Conservation (phyloP, 2,888 invertebrate genomes). For the Trichopria drosophilae region DNA sequence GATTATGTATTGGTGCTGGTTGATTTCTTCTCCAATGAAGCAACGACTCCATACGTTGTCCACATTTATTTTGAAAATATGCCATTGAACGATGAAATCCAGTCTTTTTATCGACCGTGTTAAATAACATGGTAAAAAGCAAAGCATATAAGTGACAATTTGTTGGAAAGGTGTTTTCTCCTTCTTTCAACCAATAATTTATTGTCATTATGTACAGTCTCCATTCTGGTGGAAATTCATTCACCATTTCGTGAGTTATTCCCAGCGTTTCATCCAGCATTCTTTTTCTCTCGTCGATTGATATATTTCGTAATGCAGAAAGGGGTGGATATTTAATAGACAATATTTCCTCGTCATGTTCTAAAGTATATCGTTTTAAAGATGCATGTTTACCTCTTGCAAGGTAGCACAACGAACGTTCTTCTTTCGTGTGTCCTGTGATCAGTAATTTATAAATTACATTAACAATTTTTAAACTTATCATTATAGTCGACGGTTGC, state of each 20-base stretch:
- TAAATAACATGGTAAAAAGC: slow-evolving; percentile 64
- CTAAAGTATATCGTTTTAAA: slow-evolving; percentile 37
- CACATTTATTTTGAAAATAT: slow-evolving; percentile 60
- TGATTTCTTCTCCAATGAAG: not conserved
- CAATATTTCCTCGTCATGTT: slow-evolving; percentile 29
- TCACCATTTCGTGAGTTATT: slow-evolving; percentile 53
- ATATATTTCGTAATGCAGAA: slow-evolving; percentile 44
- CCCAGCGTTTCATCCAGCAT: slow-evolving; percentile 62
- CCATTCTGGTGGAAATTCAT: slow-evolving; percentile 63
- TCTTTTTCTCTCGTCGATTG: slow-evolving; percentile 40
- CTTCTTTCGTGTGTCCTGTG: slow-evolving; percentile 26
- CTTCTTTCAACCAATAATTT: slow-evolving; percentile 64
- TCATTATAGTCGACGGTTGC: slow-evolving; percentile 64
- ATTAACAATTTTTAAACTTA: slow-evolving; percentile 66
- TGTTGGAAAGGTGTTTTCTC: slow-evolving; percentile 55
- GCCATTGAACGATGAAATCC: slow-evolving; percentile 62
- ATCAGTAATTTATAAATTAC: slow-evolving; percentile 62
- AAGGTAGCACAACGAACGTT: slow-evolving; percentile 45
- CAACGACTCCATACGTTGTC: slow-evolving; percentile 44
- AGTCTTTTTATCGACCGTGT: slow-evolving; percentile 64
- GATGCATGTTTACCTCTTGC: slow-evolving; percentile 42
- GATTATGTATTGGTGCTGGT: slow-evolving; percentile 33
- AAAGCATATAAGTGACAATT: slow-evolving; percentile 63
- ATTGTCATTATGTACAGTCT: slow-evolving; percentile 64
- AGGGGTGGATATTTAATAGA: slow-evolving; percentile 51